Conservation (phyloP, 2,888 invertebrate genomes). For the Pandemis cinnamomeana region DNA sequence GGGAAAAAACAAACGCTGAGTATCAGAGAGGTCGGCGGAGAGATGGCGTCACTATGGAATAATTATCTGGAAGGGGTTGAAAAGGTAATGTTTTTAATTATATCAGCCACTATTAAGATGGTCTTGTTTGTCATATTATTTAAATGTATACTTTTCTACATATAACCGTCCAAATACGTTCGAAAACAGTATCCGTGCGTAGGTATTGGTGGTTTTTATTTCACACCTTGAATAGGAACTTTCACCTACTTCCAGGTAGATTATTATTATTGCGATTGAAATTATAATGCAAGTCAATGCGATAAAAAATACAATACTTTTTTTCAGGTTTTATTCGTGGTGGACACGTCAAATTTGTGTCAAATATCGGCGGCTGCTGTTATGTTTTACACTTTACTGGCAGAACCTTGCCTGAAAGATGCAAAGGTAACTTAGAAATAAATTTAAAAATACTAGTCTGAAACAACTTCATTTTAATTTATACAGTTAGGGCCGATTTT, state of each 20-base stretch:
- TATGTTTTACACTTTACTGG: conserved; percentile 89
- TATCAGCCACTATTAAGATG: too few relatives aligned
- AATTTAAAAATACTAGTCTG: too few relatives aligned
- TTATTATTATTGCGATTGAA: too few relatives aligned
- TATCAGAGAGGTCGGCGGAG: conserved; percentile 91
- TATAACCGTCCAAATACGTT: background rate
- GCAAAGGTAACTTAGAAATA: conserved; percentile 82
- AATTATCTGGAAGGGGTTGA: conserved; percentile 88
- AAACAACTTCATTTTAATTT: too few relatives aligned
- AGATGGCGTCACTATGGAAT: conserved; percentile 92
- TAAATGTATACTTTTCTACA: too few relatives aligned
- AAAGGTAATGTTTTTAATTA: conserved; percentile 69
- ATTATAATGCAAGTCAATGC: too few relatives aligned
- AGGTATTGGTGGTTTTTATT: too few relatives aligned
- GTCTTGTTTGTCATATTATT: too few relatives aligned
- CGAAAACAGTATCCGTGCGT: too few relatives aligned
- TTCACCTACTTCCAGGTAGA: too few relatives aligned
- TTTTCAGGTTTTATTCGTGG: conserved; percentile 88
- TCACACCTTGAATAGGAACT: too few relatives aligned
- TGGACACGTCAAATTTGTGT: conserved; percentile 93
- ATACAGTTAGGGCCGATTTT: too few relatives aligned
- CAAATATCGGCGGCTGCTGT: conserved; percentile 94
- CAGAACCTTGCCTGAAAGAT: conserved; percentile 87
- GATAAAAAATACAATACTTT: background rate
- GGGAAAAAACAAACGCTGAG: conserved; percentile 82